phyloP scores from a whole-genome alignment of 2,797 vertebrate genomes.

The Urosaurus nigricauda region DNA sequence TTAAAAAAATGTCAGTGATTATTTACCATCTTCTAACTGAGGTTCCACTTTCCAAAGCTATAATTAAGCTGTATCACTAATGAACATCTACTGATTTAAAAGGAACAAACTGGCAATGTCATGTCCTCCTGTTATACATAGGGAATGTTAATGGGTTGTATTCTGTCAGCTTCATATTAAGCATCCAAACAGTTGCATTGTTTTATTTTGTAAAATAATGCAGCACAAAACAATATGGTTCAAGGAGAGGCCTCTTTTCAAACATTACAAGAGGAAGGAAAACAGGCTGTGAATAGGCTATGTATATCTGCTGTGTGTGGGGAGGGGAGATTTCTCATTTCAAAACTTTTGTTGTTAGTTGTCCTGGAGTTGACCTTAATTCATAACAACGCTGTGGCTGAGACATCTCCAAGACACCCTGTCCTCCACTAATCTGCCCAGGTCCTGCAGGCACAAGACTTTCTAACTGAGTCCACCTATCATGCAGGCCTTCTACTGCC shows the following conservation, averaged over 20 bases:
- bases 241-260: slow-evolving; percentile 25
- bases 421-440: too few species aligned
- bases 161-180: slow-evolving; percentile 58
- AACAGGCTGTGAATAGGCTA: too few species aligned
- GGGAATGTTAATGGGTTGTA: slow-evolving; percentile 55
- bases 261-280: too few species aligned
- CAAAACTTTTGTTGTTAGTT: background rate
- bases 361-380: too few species aligned
- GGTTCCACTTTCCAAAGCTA: slow-evolving; percentile 56
- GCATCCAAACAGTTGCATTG: slow-evolving; percentile 47
- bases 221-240: slow-evolving; percentile 50
- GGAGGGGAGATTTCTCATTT: background rate
- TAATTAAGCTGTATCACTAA: slow-evolving; percentile 69
- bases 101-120: slow-evolving; percentile 65
- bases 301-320: too few species aligned
- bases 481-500: too few species aligned
- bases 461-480: too few species aligned
- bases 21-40: slow-evolving; percentile 44
- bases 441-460: too few species aligned
- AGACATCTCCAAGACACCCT: too few species aligned
- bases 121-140: slow-evolving; percentile 53
- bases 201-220: slow-evolving; percentile 62
- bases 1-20: slow-evolving; percentile 33
- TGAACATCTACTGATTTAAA: slow-evolving; percentile 68
- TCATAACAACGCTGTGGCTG: too few species aligned